Evolutionary conservation across 2,888 invertebrate genomes (phyloP).

Genomic region (Drosophila monieri): DNA sequence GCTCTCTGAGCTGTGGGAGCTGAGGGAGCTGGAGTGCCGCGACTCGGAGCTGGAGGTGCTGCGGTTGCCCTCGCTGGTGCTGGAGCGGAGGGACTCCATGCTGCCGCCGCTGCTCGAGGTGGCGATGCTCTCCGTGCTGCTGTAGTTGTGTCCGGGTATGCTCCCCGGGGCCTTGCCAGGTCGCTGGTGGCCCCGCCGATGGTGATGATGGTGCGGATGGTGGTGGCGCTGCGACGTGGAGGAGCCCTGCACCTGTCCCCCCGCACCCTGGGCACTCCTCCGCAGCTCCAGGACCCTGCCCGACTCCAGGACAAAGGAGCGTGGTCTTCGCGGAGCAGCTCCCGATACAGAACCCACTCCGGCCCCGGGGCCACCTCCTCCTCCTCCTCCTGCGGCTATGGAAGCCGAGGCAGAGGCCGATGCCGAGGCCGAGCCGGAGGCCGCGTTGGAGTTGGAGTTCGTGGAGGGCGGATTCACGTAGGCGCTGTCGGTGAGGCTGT

Average conservation of each 20-base stretch:
- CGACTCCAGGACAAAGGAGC: slow-evolving; percentile 86
- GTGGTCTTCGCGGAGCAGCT: slow-evolving; percentile 85
- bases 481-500: slow-evolving; percentile 82
- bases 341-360: not conserved
- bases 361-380: slow-evolving; percentile 8
- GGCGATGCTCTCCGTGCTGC: slow-evolving; percentile 93
- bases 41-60: slow-evolving; percentile 94
- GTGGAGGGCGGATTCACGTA: slow-evolving; percentile 82
- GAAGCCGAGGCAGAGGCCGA: slow-evolving; percentile 54
- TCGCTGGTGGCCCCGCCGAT: slow-evolving; percentile 59
- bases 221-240: slow-evolving; percentile 70
- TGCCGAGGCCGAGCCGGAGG: slow-evolving; percentile 53
- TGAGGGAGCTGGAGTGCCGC: slow-evolving; percentile 92
- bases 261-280: slow-evolving; percentile 86
- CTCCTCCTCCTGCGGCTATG: slow-evolving; percentile 21
- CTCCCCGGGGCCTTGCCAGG: slow-evolving; percentile 9
- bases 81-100: slow-evolving; percentile 94
- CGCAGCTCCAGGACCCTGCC: slow-evolving; percentile 90
- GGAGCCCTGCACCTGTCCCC: slow-evolving; percentile 2
- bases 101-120: slow-evolving; percentile 94
- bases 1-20: slow-evolving; percentile 94
- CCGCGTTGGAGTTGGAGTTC: slow-evolving; percentile 59
- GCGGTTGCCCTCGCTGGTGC: slow-evolving; percentile 93
- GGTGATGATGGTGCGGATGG: slow-evolving; percentile 71
- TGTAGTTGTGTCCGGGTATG: slow-evolving; percentile 79